These are phyloP conservation scores for Propithecus deckenii DNA, from an alignment of 2,797 vertebrate species.

Conservation along the genomic window DNA sequence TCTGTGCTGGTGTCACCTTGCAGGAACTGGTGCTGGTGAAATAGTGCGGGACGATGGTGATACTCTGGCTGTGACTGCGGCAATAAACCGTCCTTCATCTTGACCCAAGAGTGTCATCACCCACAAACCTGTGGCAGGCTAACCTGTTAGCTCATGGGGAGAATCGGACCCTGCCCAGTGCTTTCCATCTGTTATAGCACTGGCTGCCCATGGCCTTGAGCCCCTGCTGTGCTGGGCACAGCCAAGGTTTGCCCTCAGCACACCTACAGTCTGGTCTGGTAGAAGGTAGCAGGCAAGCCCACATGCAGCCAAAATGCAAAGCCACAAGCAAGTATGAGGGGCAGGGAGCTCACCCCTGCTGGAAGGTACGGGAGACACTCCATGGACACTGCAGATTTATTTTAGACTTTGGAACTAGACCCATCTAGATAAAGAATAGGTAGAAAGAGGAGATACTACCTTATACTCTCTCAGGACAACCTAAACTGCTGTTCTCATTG, in stretches of 20 bases:
- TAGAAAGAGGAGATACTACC: not conserved
- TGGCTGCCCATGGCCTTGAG: rapidly evolving
- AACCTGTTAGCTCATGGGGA: not conserved
- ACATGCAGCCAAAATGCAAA: not conserved
- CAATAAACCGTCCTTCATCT: not conserved
- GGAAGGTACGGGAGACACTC: not conserved
- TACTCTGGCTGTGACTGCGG: not conserved
- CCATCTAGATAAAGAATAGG: rapidly evolving
- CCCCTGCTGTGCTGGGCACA: not conserved
- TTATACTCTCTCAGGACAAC: rapidly evolving
- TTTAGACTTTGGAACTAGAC: not conserved
- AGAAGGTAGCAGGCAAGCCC: not conserved
- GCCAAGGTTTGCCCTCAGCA: not conserved
- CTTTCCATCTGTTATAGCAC: no score
- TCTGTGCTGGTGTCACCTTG: not conserved
- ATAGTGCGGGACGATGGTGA: rapidly evolving
- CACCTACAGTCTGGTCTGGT: not conserved
- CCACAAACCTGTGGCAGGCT: not conserved
- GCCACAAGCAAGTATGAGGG: rapidly evolving
- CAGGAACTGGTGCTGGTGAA: not conserved
- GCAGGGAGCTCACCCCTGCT: not conserved
- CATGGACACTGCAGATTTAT: rapidly evolving
- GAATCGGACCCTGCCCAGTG: rapidly evolving
- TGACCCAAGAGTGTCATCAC: not conserved
- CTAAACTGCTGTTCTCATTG: rapidly evolving